Conservation (phyloP, 2,888 invertebrate genomes). For the Blomia tropicalis region DNA sequence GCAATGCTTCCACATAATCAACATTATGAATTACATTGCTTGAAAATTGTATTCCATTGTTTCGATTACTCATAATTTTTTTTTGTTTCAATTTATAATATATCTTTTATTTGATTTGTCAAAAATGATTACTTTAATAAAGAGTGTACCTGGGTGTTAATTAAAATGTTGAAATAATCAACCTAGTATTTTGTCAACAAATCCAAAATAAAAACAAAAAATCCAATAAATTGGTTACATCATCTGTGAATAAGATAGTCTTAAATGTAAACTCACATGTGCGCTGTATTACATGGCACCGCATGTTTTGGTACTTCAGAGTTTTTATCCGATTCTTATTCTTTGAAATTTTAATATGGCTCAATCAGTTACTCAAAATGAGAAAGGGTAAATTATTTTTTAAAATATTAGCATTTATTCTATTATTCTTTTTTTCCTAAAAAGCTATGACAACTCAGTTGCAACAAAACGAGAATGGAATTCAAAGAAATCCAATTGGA, state of each 20-base stretch:
- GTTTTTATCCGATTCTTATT: not conserved
- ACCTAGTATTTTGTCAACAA: not conserved
- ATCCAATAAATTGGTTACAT: too few species aligned
- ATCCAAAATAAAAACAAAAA: not conserved
- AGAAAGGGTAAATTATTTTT: not conserved
- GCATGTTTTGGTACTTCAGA: not conserved
- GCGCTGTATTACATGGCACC: too few species aligned
- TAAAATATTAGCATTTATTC: not conserved
- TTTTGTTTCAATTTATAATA: too few species aligned
- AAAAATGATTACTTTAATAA: not conserved
- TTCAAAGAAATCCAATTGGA: too few species aligned
- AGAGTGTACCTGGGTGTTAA: not conserved
- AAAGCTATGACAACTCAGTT: not conserved
- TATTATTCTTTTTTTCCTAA: not conserved
- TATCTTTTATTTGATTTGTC: too few species aligned
- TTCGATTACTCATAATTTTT: not conserved
- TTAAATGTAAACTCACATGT: too few species aligned
- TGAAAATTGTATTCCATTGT: not conserved
- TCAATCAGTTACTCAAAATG: not conserved
- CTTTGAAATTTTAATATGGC: not conserved
- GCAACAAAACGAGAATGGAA: not conserved
- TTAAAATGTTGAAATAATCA: not conserved
- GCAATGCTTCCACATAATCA: constrained; percentile 33
- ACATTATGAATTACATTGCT: not conserved
- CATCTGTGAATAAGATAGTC: constrained; percentile 4